phyloP scores from a whole-genome alignment of 2,797 vertebrate genomes.

The Philypnodon macrostomus region DNA sequence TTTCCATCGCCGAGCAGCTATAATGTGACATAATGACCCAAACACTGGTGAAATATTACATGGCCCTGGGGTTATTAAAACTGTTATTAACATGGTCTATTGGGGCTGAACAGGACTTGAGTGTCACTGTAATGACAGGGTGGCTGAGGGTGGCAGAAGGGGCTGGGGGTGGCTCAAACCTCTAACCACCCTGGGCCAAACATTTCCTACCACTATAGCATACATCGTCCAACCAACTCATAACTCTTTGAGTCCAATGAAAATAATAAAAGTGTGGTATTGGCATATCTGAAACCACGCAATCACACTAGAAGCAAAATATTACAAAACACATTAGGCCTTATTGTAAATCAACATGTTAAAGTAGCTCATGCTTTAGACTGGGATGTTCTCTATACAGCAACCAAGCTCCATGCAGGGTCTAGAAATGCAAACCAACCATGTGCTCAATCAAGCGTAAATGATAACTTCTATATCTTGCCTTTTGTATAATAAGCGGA shows the following conservation, averaged over 20 bases:
- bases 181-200: slow-evolving; percentile 60
- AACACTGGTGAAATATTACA: slow-evolving; percentile 77
- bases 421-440: no score
- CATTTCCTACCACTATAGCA: slow-evolving; percentile 44
- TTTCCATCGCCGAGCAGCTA: slow-evolving; percentile 65
- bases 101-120: slow-evolving; percentile 75
- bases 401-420: no score
- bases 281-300: slow-evolving; percentile 24
- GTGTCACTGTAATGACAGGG: slow-evolving; percentile 79
- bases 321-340: no score
- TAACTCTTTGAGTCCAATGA: slow-evolving; percentile 32
- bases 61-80: slow-evolving; percentile 74
- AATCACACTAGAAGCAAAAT: slow-evolving; percentile 13
- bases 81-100: slow-evolving; percentile 74
- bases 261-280: slow-evolving; percentile 42
- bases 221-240: slow-evolving; percentile 38
- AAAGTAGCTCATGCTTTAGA: no score
- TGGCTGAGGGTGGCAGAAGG: slow-evolving; percentile 44
- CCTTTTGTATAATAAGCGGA: no score
- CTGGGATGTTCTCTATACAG: no score
- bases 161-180: slow-evolving; percentile 52
- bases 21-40: slow-evolving; percentile 59
- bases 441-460: no score
- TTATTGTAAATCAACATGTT: no score
- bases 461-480: no score